Percentiles rank a stretch among this genome's conserved stretches.
Conservation (phyloP, 1,140 invertebrate species). For the Eupeodes corollae region DNA sequence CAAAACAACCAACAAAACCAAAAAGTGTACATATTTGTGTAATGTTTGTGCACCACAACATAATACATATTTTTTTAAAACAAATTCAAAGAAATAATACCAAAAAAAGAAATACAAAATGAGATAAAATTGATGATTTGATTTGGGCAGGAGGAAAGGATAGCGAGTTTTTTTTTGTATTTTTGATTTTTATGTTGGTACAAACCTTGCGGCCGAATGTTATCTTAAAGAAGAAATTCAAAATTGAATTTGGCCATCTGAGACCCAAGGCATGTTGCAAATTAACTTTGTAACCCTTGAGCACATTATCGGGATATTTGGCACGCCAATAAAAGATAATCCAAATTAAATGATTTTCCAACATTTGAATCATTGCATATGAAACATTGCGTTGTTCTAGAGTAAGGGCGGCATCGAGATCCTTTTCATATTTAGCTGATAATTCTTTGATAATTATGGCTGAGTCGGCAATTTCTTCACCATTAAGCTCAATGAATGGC, state of each 20-base stretch:
- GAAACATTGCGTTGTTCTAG: conserved; percentile 74
- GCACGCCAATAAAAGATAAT: conserved; percentile 78
- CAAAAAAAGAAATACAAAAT: too few species aligned
- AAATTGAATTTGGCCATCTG: conserved; percentile 73
- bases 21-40: too few species aligned
- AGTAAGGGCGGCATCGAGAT: conserved; percentile 66
- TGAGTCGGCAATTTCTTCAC: conserved; percentile 84
- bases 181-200: conserved; percentile 8
- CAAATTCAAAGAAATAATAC: too few species aligned
- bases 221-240: conserved; percentile 84
- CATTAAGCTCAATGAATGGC: conserved; percentile 87
- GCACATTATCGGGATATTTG: conserved; percentile 71
- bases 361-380: conserved; percentile 90
- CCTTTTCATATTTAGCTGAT: conserved; percentile 66
- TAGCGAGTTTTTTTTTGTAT: not conserved
- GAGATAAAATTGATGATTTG: too few species aligned
- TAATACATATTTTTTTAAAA: too few species aligned
- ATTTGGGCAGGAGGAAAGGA: too few species aligned
- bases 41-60: too few species aligned
- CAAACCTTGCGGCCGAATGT: conserved; percentile 75
- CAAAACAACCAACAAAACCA: too few species aligned
- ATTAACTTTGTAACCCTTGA: conserved; percentile 83
- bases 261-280: conserved; percentile 77
- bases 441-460: conserved; percentile 79
- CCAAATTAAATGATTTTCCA: conserved; percentile 87